Conservation (phyloP, 2,797 vertebrate species). For the Setipinna tenuifilis region DNA sequence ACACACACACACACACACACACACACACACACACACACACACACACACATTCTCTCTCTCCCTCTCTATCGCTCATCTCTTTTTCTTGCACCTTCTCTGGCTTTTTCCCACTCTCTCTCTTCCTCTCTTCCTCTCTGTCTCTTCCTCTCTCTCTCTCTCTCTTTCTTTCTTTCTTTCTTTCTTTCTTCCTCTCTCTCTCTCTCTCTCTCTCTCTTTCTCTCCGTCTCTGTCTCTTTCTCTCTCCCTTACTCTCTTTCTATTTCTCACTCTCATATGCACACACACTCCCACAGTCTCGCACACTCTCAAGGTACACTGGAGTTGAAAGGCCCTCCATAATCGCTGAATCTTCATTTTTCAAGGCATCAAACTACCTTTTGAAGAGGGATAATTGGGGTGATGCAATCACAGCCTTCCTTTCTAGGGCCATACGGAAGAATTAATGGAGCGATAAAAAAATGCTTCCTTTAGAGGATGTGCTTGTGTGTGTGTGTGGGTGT, state of each 20-base stretch:
- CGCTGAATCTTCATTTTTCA: slow-evolving; percentile 44
- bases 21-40: slow-evolving; percentile 8
- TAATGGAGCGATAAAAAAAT: slow-evolving; percentile 4
- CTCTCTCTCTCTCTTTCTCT: no score
- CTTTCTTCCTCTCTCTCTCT: no score
- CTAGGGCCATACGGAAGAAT: neutral
- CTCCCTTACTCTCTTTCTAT: neutral
- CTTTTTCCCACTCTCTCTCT: no score
- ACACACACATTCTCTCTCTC: neutral
- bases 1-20: slow-evolving; percentile 12
- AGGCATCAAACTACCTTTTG: slow-evolving; percentile 47
- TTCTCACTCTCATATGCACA: neutral
- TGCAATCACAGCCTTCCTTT: slow-evolving; percentile 39
- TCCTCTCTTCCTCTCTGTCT: neutral
- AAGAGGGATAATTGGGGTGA: slow-evolving; percentile 49
- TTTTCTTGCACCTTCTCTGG: no score
- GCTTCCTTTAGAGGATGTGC: slow-evolving; percentile 3
- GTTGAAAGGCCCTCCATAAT: slow-evolving; percentile 45
- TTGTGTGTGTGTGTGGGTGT: neutral
- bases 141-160: neutral
- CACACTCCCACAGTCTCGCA: neutral
- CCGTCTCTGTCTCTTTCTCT: no score
- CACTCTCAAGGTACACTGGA: slow-evolving; percentile 42
- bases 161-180: no score
- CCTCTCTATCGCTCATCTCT: no score